A percentile compares a stretch with the other conserved stretches of the same genome.
phyloP scores from a whole-genome alignment of 2,113 vertebrate genomes.

The Petaurus breviceps region DNA sequence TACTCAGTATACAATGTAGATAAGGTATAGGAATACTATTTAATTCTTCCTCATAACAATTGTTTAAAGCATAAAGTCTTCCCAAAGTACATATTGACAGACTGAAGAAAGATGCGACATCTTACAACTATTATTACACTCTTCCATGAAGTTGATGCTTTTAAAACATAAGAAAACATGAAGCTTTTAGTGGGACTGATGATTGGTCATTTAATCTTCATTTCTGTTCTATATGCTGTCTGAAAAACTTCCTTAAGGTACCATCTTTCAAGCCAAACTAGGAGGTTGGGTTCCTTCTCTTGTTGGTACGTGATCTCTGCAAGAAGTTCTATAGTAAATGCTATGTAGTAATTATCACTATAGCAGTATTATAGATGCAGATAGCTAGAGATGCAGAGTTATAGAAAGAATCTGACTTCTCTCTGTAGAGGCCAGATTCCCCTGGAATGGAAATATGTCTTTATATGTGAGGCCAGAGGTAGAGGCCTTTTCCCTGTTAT shows the following conservation, averaged over 20 bases:
- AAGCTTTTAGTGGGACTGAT: background rate
- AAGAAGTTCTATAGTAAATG: background rate
- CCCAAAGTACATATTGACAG: background rate
- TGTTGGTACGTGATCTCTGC: background rate
- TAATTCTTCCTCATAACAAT: background rate
- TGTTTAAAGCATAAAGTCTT: background rate
- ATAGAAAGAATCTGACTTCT: background rate
- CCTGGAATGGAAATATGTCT: background rate
- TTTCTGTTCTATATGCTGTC: background rate
- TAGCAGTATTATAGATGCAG: background rate
- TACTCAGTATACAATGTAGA: background rate
- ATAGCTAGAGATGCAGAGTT: background rate
- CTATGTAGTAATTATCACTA: background rate
- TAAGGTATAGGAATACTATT: background rate
- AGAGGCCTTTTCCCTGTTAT: background rate
- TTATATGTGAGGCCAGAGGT: background rate
- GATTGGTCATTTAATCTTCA: background rate
- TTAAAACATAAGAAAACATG: background rate
- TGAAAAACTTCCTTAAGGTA: background rate
- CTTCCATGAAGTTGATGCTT: background rate
- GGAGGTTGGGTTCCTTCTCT: background rate
- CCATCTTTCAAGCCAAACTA: background rate
- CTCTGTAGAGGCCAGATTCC: background rate
- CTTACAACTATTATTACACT: background rate
- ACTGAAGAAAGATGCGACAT: background rate